phyloP scores from a whole-genome alignment of 2,113 vertebrate genomes.

The Phoxinus phoxinus region DNA sequence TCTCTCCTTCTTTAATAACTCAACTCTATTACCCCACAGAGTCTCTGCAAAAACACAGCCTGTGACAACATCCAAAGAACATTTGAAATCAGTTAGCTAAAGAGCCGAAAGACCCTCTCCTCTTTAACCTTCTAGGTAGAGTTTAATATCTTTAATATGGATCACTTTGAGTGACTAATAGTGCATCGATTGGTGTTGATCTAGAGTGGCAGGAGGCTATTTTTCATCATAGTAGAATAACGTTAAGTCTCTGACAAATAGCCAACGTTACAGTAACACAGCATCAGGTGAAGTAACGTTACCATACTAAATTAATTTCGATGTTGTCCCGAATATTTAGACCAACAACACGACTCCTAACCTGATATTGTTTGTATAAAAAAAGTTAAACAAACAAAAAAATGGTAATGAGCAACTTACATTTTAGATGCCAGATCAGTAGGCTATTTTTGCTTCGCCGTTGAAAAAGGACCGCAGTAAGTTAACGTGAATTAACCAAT shows the following conservation, averaged over 20 bases:
- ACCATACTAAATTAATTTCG: not conserved
- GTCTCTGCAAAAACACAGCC: constrained; percentile 72
- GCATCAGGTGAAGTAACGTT: not conserved
- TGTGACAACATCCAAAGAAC: constrained; percentile 59
- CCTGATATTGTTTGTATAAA: not conserved
- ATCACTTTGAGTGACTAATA: not conserved
- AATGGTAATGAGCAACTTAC: not conserved
- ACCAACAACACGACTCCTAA: not conserved
- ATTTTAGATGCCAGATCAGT: not conserved
- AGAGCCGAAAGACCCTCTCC: constrained; percentile 21
- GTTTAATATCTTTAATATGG: not conserved
- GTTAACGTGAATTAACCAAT: not conserved
- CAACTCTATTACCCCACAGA: constrained; percentile 69
- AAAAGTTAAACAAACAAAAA: not conserved
- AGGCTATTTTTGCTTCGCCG: not conserved
- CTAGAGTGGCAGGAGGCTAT: not conserved
- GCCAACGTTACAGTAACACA: not conserved
- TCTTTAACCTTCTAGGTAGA: not conserved
- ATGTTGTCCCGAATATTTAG: not conserved
- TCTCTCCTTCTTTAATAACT: constrained; percentile 70
- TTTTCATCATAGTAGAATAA: not conserved
- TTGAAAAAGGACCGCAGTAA: not conserved
- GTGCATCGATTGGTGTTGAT: not conserved
- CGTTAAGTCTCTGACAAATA: not conserved
- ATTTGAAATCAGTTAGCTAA: constrained; percentile 52